phyloP scores from a whole-genome alignment of 2,113 vertebrate species.

The Atrichornis clamosus region DNA sequence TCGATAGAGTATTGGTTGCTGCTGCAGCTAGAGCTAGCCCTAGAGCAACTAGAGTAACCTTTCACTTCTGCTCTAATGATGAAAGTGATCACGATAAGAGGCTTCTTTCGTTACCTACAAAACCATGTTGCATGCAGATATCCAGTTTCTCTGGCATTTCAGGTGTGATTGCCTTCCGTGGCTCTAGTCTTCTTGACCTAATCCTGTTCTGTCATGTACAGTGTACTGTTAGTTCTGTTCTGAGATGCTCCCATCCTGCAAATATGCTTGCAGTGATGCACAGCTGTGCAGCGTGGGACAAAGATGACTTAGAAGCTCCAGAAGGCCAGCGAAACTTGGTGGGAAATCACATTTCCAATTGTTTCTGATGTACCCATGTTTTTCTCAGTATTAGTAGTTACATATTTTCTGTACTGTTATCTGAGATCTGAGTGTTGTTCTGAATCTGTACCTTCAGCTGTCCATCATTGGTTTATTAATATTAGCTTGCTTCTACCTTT shows the following conservation, averaged over 20 bases:
- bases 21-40: constrained; percentile 60
- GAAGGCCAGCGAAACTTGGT: not conserved
- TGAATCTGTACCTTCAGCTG: not conserved
- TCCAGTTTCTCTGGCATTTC: not conserved
- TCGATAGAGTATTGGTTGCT: constrained; percentile 34
- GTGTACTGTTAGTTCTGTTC: not conserved
- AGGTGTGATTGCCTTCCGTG: not conserved
- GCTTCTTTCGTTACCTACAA: constrained; percentile 58
- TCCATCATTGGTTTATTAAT: not conserved
- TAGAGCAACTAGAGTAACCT: constrained; percentile 55
- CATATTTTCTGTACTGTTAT: not conserved
- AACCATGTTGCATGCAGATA: constrained; percentile 13
- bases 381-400: not conserved
- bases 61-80: constrained; percentile 54
- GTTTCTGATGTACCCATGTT: not conserved
- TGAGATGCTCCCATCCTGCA: not conserved
- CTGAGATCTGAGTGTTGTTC: not conserved
- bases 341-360: not conserved
- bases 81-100: constrained; percentile 41
- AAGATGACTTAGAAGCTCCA: not conserved
- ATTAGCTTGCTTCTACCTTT: not conserved
- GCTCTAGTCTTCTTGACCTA: not conserved
- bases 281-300: not conserved
- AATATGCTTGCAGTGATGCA: not conserved
- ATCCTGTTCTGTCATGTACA: not conserved